Percentiles rank a stretch among this genome's conserved stretches.
phyloP scores from a whole-genome alignment of 2,888 invertebrate genomes.

The Chirona hameri region DNA sequence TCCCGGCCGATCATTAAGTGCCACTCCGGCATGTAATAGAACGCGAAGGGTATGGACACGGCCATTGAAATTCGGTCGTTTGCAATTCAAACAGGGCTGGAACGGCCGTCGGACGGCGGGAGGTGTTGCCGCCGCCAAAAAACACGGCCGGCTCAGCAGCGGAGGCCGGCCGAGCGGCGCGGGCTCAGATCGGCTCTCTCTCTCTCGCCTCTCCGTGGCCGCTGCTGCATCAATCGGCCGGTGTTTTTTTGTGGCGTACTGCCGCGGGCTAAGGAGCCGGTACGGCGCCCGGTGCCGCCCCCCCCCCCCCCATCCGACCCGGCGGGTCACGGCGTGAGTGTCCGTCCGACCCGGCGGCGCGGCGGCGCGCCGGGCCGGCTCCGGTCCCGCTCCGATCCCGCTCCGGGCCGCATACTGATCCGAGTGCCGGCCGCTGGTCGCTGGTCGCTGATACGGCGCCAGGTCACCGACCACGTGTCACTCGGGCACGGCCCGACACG shows the following conservation, averaged over 20 bases:
- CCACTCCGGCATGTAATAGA: constrained; percentile 28
- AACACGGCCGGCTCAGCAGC: not conserved
- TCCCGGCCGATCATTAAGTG: constrained; percentile 14
- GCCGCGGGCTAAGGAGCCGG: too few relatives aligned
- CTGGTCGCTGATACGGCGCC: not conserved
- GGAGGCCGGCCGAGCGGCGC: not conserved
- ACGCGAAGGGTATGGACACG: constrained; percentile 24
- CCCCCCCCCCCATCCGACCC: not conserved
- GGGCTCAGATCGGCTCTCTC: not conserved
- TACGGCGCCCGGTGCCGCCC: too few relatives aligned
- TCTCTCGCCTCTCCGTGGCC: not conserved
- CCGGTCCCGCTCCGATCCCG: not conserved
- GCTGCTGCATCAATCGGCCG: too few relatives aligned
- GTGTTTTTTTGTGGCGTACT: too few relatives aligned
- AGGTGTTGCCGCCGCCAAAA: not conserved
- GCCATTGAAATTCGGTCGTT: constrained; percentile 28
- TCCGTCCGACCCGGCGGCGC: not conserved
- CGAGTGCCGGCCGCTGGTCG: not conserved
- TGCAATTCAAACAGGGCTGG: constrained; percentile 7
- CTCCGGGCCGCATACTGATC: not conserved
- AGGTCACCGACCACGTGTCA: not conserved
- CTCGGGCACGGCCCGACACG: not conserved
- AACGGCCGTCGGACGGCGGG: constrained; percentile 7
- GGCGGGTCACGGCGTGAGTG: not conserved
- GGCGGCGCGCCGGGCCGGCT: not conserved